phyloP scores from a whole-genome alignment of 2,797 vertebrate genomes.

The Takifugu ocellatus region DNA sequence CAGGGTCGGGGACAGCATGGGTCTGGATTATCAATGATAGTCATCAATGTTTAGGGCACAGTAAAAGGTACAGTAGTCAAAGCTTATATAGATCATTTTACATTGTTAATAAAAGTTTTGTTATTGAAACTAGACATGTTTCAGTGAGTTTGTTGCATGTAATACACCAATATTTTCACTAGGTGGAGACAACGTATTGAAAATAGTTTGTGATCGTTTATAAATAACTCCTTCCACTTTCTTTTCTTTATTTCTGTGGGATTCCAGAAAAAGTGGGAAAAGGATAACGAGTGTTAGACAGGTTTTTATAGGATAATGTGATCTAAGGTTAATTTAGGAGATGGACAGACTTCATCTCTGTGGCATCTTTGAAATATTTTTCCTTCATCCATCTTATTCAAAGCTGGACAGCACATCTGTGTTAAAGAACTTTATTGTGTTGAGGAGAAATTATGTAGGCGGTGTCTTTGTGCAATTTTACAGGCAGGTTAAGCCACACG shows the following conservation, averaged over 20 bases:
- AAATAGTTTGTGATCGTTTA: too few relatives aligned
- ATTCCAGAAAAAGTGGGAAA: too few relatives aligned
- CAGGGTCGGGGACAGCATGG: constrained; percentile 73
- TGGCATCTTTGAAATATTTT: too few relatives aligned
- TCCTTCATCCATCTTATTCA: neutral
- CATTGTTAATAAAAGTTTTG: constrained; percentile 83
- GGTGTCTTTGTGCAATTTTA: constrained; percentile 16
- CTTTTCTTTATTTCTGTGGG: too few relatives aligned
- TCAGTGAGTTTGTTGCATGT: constrained; percentile 21
- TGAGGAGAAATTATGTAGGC: constrained; percentile 4
- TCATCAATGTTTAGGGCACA: constrained; percentile 84
- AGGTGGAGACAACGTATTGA: constrained; percentile 43
- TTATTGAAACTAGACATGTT: constrained; percentile 61
- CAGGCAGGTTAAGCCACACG: constrained; percentile 18
- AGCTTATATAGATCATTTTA: constrained; percentile 79
- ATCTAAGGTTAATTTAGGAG: too few relatives aligned
- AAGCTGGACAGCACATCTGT: constrained; percentile 3
- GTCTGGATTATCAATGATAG: constrained; percentile 79
- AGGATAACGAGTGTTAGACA: too few relatives aligned
- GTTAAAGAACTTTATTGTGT: constrained; percentile 6
- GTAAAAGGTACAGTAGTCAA: constrained; percentile 78
- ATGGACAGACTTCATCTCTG: too few relatives aligned
- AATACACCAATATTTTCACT: constrained; percentile 23
- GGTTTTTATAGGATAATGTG: too few relatives aligned
- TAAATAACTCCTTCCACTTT: too few relatives aligned